A percentile compares a stretch with the other conserved stretches of the same genome.
These are phyloP conservation scores for Spermophilus dauricus DNA, from an alignment of 2,113 vertebrate genomes.

Conservation along the genomic window DNA sequence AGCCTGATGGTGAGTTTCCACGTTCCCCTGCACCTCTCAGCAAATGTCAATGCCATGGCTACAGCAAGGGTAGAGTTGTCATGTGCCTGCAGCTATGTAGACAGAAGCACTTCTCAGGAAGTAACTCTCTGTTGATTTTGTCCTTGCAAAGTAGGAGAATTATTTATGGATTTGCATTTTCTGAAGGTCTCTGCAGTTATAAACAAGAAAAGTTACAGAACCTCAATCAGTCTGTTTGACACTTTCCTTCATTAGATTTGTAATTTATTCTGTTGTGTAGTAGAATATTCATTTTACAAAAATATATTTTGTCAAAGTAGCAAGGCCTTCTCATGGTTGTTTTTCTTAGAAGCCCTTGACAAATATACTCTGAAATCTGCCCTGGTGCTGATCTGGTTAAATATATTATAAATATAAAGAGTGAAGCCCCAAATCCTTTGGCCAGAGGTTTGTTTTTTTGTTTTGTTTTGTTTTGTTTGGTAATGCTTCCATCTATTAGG, in stretches of 20 bases:
- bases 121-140: background rate
- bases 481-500: background rate
- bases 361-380: conserved; percentile 54
- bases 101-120: background rate
- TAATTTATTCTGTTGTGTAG: conserved; percentile 49
- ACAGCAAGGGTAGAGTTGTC: background rate
- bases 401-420: conserved; percentile 29
- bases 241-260: conserved; percentile 65
- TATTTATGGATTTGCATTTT: conserved; percentile 34
- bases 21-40: background rate
- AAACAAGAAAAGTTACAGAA: conserved; percentile 21
- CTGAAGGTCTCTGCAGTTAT: conserved; percentile 48
- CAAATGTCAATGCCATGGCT: background rate
- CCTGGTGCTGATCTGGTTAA: conserved; percentile 59
- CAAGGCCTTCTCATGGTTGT: conserved; percentile 56
- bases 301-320: conserved; percentile 60
- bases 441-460: background rate
- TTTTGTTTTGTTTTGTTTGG: background rate
- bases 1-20: background rate
- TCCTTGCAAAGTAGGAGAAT: background rate
- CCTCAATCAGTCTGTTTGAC: conserved; percentile 26
- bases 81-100: background rate
- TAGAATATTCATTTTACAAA: conserved; percentile 65
- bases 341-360: conserved; percentile 25
- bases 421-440: background rate